Conservation (phyloP, 2,113 vertebrate species). For the Pteruthius melanotis region DNA sequence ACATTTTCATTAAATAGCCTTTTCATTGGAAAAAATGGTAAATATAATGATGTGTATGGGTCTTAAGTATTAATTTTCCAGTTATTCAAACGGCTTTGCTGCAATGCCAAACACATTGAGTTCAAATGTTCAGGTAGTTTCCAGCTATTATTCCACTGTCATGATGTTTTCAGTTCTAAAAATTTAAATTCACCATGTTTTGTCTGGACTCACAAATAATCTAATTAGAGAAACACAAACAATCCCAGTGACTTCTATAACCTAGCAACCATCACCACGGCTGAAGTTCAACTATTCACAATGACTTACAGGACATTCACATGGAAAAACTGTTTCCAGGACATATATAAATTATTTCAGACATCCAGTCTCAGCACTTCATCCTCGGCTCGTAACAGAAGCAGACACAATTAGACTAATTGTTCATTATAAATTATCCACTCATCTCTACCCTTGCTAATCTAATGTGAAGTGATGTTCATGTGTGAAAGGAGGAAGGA, state of each 20-base stretch:
- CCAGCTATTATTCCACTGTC: not conserved
- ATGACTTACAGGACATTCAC: not conserved
- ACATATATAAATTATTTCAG: slow-evolving; percentile 1
- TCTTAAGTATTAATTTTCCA: not conserved
- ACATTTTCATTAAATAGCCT: not conserved
- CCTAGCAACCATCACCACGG: not conserved
- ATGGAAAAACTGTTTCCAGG: not conserved
- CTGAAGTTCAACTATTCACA: not conserved
- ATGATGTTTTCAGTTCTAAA: not conserved
- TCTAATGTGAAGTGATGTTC: not conserved
- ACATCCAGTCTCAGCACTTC: not conserved
- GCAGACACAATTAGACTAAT: slow-evolving; percentile 24
- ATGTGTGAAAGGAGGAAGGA: not conserved
- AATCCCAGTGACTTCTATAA: not conserved
- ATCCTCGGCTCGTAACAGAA: not conserved
- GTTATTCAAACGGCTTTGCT: not conserved
- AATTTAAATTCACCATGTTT: not conserved
- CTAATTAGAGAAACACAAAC: slow-evolving; percentile 9
- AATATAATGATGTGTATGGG: not conserved
- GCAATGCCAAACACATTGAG: not conserved
- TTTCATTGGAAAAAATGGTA: not conserved
- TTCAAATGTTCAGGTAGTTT: not conserved
- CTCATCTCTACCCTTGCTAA: not conserved
- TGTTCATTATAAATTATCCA: not conserved
- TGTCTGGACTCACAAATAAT: slow-evolving; percentile 18